These are phyloP conservation scores for Pipistrellus pygmaeus DNA, from an alignment of 2,797 vertebrate genomes.

Conservation along the genomic window DNA sequence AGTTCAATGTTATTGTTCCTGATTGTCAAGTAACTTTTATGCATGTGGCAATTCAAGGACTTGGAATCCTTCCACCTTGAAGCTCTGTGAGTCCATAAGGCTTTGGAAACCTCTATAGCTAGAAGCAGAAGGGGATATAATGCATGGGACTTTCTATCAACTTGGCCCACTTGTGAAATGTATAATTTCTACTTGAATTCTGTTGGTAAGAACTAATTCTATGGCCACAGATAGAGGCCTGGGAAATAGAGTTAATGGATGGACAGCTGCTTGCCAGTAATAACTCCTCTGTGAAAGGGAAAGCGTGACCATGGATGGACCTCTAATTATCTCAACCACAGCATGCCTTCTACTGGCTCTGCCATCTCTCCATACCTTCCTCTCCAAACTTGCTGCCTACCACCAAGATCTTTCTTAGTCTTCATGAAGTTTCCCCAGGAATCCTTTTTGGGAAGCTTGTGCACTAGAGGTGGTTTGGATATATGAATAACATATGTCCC, in stretches of 20 bases:
- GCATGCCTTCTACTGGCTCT: neutral
- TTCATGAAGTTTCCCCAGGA: neutral
- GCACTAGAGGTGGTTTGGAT: neutral
- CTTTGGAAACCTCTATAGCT: neutral
- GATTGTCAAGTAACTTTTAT: neutral
- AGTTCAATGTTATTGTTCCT: neutral
- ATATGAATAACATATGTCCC: neutral
- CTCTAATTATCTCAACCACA: neutral
- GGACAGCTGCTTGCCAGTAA: neutral
- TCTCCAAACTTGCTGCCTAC: neutral
- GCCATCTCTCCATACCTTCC: neutral
- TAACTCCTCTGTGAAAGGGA: neutral
- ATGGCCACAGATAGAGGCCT: neutral
- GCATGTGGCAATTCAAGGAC: neutral
- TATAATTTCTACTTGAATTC: neutral
- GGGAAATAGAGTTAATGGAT: neutral
- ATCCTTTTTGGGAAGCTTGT: neutral
- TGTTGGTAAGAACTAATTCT: neutral
- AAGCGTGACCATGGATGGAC: neutral
- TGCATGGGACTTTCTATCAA: neutral
- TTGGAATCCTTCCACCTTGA: neutral
- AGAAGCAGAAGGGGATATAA: neutral
- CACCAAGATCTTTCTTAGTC: neutral
- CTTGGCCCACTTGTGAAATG: neutral
- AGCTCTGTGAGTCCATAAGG: neutral